A percentile compares a stretch with the other conserved stretches of the same genome.
Conservation (phyloP, 2,888 invertebrate genomes). For the Phorcus lineatus region DNA sequence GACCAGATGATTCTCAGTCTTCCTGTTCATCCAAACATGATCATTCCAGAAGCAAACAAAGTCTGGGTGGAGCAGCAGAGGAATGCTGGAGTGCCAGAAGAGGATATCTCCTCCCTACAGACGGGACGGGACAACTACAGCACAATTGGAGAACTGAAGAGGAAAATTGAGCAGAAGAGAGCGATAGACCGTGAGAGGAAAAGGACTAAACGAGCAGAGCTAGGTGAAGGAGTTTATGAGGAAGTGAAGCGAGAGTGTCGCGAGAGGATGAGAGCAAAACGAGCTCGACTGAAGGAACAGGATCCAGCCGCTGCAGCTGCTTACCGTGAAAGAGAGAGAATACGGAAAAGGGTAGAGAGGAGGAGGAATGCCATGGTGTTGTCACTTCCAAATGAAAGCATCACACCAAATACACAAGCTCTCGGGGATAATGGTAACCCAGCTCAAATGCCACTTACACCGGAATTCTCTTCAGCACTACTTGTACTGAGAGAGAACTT, state of each 20-base stretch:
- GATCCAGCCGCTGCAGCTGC: slow-evolving; percentile 16
- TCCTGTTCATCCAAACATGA: neutral
- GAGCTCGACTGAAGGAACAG: neutral
- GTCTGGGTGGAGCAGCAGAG: neutral
- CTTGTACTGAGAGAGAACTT: neutral
- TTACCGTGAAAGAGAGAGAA: neutral
- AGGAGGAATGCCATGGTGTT: slow-evolving; percentile 11
- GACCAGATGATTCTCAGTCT: slow-evolving; percentile 4
- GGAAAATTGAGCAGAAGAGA: neutral
- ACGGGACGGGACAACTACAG: neutral
- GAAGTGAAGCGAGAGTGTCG: neutral
- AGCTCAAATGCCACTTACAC: neutral
- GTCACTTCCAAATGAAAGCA: slow-evolving; percentile 15
- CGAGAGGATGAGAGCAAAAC: slow-evolving; percentile 4
- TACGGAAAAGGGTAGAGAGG: neutral
- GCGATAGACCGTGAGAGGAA: neutral
- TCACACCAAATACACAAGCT: neutral
- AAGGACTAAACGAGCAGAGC: neutral
- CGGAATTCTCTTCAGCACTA: neutral
- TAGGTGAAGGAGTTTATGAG: neutral
- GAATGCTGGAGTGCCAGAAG: neutral
- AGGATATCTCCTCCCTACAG: neutral
- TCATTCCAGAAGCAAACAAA: neutral
- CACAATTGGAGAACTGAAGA: slow-evolving; percentile 7
- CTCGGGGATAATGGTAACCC: neutral